Base-by-base conservation (phyloP, 23 tunicate genomes). In the Halocynthia roretzi region DNA sequence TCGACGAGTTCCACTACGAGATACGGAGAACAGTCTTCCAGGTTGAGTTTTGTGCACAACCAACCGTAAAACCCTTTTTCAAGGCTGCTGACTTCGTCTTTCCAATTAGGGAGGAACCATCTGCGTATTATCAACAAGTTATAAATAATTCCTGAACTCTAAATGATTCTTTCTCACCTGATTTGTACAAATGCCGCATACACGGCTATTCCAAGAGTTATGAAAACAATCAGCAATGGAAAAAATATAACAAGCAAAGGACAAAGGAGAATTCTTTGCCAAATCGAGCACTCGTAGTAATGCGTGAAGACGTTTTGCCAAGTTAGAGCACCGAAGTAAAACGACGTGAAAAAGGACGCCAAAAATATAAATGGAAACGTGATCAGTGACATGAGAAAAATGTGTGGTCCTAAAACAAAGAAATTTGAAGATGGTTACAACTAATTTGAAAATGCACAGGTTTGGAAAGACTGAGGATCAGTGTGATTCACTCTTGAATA, bases 41-140 rank as follows among this genome's bases (percentile, higher is more conserved):
- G 52, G 5, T 56, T 53, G 6, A 91, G n/a, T 60, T 12, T 50
- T 52, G 81, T 76, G 67, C 97, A 91, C 8, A 91, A 64, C 90
- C 90, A 91, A 5, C 97, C 97, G 76, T 78, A 91, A 67, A 91
- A 91, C 15, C 97, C 97, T 76, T 91, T 91, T 64, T 91, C 97
- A 80, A 91, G 77, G 62, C 90, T 91, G 7, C 75, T 81, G 8
- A 91, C 85, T 51, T 91, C 97, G 12, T 61, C 70, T 81, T 76
- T 85, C 97, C 97, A 91, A 22, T 85, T 77, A 56, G 82, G 79
- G 52, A 81, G 85, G 22, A 81, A 60, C 86, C 96, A 89, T 11
- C 89, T 85, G 73, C 63, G 21, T 17, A 80, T 8, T 23, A 52
- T 17, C 11, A 67, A 19, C 11, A 22, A 67, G 71, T 67, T 18